Evolutionary conservation across 2,113 vertebrate genomes (phyloP).

Genomic region (Chloropsis cyanopogon): DNA sequence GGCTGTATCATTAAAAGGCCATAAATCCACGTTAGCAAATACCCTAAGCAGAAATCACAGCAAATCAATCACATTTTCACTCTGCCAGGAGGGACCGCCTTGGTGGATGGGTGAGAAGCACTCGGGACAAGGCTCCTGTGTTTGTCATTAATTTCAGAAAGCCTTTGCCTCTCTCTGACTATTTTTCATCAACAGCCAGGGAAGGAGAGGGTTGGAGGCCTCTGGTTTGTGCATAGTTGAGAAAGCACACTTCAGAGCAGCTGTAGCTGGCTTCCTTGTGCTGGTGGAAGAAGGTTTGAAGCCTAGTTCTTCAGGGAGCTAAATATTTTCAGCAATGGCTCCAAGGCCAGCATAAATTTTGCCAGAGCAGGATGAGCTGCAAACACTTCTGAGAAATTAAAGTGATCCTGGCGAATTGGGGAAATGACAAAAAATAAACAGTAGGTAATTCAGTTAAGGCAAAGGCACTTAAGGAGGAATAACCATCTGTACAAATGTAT

Average conservation of each 20-base stretch:
- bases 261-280: not conserved
- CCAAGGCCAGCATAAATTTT: not conserved
- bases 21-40: not conserved
- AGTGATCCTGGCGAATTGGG: not conserved
- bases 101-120: not conserved
- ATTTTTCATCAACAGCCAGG: not conserved
- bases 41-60: not conserved
- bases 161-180: not conserved
- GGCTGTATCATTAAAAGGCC: not conserved
- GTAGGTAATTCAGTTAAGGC: not conserved
- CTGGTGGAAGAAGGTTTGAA: not conserved
- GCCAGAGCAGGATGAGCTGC: not conserved
- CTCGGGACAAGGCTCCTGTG: not conserved
- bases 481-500: not conserved
- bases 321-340: not conserved
- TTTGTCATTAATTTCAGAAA: not conserved
- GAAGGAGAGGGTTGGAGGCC: not conserved
- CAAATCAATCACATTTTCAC: not conserved
- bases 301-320: not conserved
- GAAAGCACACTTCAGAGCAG: not conserved
- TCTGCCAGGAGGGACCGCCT: not conserved
- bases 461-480: not conserved
- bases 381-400: not conserved
- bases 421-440: not conserved
- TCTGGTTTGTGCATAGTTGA: rapidly evolving